Percentiles rank a stretch among this genome's conserved stretches.
These are phyloP conservation scores for Argya squamiceps DNA, from an alignment of 2,797 vertebrate genomes.

Conservation along the genomic window DNA sequence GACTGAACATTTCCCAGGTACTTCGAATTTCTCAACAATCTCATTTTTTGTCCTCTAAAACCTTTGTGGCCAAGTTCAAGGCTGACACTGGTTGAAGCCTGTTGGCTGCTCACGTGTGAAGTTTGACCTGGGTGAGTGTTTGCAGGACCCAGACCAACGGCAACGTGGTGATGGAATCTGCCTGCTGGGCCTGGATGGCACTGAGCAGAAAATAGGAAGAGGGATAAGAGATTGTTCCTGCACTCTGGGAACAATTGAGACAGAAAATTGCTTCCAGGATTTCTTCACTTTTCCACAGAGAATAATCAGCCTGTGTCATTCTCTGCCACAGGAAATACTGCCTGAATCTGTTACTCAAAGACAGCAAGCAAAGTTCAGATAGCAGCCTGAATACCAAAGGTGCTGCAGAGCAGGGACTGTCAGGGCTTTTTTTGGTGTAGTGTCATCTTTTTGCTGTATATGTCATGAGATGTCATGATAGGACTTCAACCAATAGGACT, in stretches of 20 bases:
- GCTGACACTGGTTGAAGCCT: neutral
- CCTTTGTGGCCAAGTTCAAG: neutral
- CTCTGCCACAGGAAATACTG: constrained; percentile 30
- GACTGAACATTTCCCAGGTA: neutral
- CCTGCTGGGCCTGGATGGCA: neutral
- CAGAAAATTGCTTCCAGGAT: constrained; percentile 65
- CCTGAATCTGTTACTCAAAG: constrained; percentile 18
- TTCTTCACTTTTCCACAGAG: constrained; percentile 47
- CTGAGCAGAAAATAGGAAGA: constrained; percentile 7
- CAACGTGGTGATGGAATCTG: neutral
- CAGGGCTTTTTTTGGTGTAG: neutral
- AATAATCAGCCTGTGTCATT: constrained; percentile 42
- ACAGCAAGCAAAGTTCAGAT: neutral
- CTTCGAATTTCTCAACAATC: neutral
- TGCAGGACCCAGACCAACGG: neutral
- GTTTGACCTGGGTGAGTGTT: neutral
- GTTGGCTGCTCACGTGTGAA: neutral
- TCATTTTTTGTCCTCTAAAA: neutral
- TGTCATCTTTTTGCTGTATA: neutral
- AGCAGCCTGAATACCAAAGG: neutral
- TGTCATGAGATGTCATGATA: neutral
- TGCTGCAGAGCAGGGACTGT: neutral
- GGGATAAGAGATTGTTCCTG: constrained; percentile 21
- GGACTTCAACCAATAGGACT: neutral
- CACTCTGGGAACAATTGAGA: constrained; percentile 45